Base-by-base conservation (phyloP, 2,797 vertebrate species). In the Propithecus deckenii region DNA sequence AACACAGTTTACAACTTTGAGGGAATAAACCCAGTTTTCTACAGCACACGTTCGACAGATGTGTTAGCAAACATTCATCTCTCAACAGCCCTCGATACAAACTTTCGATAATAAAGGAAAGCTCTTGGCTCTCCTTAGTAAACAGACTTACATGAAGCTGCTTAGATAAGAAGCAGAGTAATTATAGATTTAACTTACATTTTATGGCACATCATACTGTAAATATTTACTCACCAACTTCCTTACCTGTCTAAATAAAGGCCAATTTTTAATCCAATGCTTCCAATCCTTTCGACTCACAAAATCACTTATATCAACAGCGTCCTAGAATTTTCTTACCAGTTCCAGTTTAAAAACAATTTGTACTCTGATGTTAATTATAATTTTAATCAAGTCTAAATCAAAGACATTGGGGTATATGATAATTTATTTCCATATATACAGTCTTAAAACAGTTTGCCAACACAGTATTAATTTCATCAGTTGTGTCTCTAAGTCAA, bases 331-430 rank as follows among this genome's bases (percentile, higher is more conserved):
- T 65, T 95, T 90, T 46, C 43, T 78, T 69, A 12, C 11, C 86
- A 95, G 55, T 72, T 90, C 10, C 74, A 93, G 18, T 59, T 92
- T 86, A 74, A 84, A 80, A 95, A 90, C 48, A 69, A 65, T 78
- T 48, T 63, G 35, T 30, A 11, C 52, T 90, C 46, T 50, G 74
- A 71, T 75, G n/a, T 30, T 81, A 65, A 41, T 18, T 90, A 89
- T 57, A 79, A 72, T 91, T 85, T 97, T 89, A 94, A 65, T 79
- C 35, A 95, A 96, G 46, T 28, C 41, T 79, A 38, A 90, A 67
- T 92, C 3, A 69, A 95, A 95, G 50, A 86, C 32, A 78, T 59
- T 41, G 41, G 9, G 12, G 30, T 69, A 12, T 38, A 55, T 30
- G 43, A 30, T 80, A 63, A 78, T 63, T 80, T 69, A 48, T 69